Percentiles rank a stretch among this genome's conserved stretches.
Evolutionary conservation across 2,797 vertebrate genomes (phyloP).

Genomic region (Rhinophrynus dorsalis): DNA sequence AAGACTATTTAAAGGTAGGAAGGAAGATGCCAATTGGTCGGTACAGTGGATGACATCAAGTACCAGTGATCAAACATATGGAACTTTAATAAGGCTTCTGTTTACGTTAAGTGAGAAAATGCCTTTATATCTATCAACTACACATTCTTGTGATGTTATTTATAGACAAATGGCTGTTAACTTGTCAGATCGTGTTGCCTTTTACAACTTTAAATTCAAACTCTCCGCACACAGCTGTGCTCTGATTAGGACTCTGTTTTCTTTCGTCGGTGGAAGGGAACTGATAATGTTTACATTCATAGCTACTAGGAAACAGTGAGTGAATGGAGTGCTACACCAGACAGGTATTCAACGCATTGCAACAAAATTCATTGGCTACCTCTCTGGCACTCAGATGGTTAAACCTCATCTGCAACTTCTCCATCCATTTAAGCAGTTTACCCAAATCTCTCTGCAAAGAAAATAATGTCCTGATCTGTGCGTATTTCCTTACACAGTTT

Average conservation of each 20-base stretch:
- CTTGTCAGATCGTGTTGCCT: slow-evolving; percentile 27
- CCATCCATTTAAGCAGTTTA: no score
- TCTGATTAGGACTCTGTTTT: slow-evolving; percentile 15
- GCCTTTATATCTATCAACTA: slow-evolving; percentile 34
- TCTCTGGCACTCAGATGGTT: no score
- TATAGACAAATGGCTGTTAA: slow-evolving; percentile 30
- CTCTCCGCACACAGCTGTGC: slow-evolving; percentile 30
- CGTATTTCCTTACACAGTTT: no score
- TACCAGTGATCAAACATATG: background rate
- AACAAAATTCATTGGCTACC: no score
- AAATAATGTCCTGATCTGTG: no score
- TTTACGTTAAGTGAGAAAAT: slow-evolving; percentile 14
- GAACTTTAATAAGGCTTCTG: background rate
- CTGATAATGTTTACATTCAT: slow-evolving; percentile 15
- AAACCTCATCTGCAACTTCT: no score
- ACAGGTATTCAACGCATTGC: no score
- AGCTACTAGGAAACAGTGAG: slow-evolving; percentile 4
- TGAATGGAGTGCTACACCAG: slow-evolving; percentile 11
- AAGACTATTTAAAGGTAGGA: background rate
- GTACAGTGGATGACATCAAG: background rate
- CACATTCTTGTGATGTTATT: slow-evolving; percentile 41
- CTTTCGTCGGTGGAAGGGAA: slow-evolving; percentile 9
- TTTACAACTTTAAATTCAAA: slow-evolving; percentile 45
- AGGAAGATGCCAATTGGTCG: background rate
- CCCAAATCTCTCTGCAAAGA: no score